Conservation (phyloP, 2,888 invertebrate species). For the Drosophila macrospina region DNA sequence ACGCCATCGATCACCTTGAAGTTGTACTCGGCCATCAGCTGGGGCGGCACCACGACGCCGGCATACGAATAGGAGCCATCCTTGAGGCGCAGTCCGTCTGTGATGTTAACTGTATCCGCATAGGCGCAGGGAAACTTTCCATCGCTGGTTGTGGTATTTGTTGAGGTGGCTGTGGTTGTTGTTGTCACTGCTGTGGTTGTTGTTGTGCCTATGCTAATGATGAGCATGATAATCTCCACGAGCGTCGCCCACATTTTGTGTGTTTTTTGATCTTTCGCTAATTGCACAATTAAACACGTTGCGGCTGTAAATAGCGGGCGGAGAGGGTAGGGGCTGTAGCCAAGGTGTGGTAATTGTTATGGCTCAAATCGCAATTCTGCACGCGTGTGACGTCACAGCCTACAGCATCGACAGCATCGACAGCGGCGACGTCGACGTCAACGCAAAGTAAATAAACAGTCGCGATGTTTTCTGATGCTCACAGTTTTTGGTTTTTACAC, state of each 20-base stretch:
- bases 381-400: slow-evolving; percentile 64
- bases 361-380: slow-evolving; percentile 30
- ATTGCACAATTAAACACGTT: slow-evolving; percentile 44
- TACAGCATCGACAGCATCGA: slow-evolving; percentile 1
- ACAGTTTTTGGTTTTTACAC: slow-evolving; percentile 36
- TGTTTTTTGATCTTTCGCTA: slow-evolving; percentile 29
- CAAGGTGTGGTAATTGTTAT: slow-evolving; percentile 48
- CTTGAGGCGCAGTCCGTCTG: slow-evolving; percentile 71
- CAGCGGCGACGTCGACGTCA: slow-evolving; percentile 7
- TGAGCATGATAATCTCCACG: slow-evolving; percentile 20
- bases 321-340: not conserved
- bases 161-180: not conserved
- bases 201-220: slow-evolving; percentile 12
- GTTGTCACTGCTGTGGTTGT: not conserved
- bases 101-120: slow-evolving; percentile 81
- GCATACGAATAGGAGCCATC: slow-evolving; percentile 82
- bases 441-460: slow-evolving; percentile 60
- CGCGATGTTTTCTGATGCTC: slow-evolving; percentile 41
- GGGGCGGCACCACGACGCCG: slow-evolving; percentile 74
- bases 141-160: not conserved
- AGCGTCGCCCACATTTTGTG: slow-evolving; percentile 42
- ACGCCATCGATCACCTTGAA: slow-evolving; percentile 79
- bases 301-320: slow-evolving; percentile 14
- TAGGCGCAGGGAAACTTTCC: slow-evolving; percentile 74
- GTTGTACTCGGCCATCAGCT: slow-evolving; percentile 72